Base-by-base conservation (phyloP, 2,113 vertebrate genomes). In the Cyprinus carpio region DNA sequence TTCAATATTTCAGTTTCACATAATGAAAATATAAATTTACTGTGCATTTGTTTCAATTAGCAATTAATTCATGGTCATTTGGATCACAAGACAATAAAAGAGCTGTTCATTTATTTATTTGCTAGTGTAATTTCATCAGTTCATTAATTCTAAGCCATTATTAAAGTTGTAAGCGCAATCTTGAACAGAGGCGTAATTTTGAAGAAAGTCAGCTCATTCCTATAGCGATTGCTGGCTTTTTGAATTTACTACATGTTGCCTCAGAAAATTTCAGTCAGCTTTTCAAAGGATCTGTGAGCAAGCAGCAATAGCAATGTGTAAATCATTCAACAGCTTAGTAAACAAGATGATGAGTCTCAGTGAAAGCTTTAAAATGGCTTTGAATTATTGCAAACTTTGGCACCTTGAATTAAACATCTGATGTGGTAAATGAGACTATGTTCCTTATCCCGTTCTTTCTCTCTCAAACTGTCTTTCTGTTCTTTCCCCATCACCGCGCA, bases 401-500 rank as follows among this genome's bases (percentile, higher is more conserved):
- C 56, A 58, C 56, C 56, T 58, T 58, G 54, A 23, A 23, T 3
- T 23, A 58, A 58, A 23, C 56, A 58, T 23, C 56, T 58, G 20
- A 58, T 9, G 56, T 9, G 6, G 56, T 49, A 75, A 34, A 62
- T 75, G 60, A 83, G 49, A 25, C 25, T 77, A 69, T 72, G 56
- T 37, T 34, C 7, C 37, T 75, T 62, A 16, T 8, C 58, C 65
- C 6, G 9, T 43, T 65, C 31, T 49, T 65, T 23, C 54, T 56
- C 18, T 56, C 54, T 58, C 20, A 58, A 58, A 58, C 56, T 75
- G 64, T 49, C n/a, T 82, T 71, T 90, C 54, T 86, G 65, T 77
- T 56, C 49, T 12, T 62, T n/a, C 85, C 31, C 75, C 75, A 31
- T 74, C 11, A 71, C 62, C 49, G 56, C 80, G 56, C 74, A 31